Conservation (phyloP, 1,140 invertebrate genomes). For the Drosophila biarmipes region DNA sequence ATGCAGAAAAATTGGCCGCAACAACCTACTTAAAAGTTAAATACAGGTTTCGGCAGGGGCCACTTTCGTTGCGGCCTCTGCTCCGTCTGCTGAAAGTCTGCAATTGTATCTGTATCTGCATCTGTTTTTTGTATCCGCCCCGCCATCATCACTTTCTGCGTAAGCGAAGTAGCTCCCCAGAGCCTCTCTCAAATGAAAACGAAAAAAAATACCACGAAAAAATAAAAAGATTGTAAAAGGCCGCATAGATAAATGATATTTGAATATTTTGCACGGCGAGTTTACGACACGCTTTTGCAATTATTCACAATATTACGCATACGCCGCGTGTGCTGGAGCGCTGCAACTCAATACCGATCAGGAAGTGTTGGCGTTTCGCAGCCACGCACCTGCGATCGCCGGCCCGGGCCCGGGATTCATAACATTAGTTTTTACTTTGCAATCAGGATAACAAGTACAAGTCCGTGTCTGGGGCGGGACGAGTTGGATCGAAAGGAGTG, state of each 20-base stretch:
- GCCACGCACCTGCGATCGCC: constrained; percentile 57
- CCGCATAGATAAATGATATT: constrained; percentile 58
- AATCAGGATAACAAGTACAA: constrained; percentile 74
- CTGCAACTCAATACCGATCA: constrained; percentile 60
- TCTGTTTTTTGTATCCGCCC: constrained; percentile 12
- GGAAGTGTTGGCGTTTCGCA: constrained; percentile 51
- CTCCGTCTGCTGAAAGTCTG: constrained; percentile 36
- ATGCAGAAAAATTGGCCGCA: constrained; percentile 46
- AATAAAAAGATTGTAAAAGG: constrained; percentile 32
- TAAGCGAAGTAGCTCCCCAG: constrained; percentile 51
- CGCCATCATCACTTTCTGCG: constrained; percentile 30
- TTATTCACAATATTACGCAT: constrained; percentile 78
- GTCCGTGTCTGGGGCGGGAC: constrained; percentile 45
- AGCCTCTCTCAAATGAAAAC: neutral
- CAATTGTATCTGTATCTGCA: constrained; percentile 28
- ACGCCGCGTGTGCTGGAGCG: constrained; percentile 39
- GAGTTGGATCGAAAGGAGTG: constrained; percentile 10
- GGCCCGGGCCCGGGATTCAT: constrained; percentile 41
- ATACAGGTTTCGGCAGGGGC: constrained; percentile 61
- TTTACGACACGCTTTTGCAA: constrained; percentile 75
- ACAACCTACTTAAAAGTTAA: constrained; percentile 70
- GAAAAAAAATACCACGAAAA: constrained; percentile 3
- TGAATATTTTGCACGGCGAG: constrained; percentile 51
- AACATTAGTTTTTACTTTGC: constrained; percentile 61
- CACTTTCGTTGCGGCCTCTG: constrained; percentile 58